A percentile compares a stretch with the other conserved stretches of the same genome.
Evolutionary conservation across 2,113 vertebrate species (phyloP).

Genomic region (Pygoscelis antarcticus): DNA sequence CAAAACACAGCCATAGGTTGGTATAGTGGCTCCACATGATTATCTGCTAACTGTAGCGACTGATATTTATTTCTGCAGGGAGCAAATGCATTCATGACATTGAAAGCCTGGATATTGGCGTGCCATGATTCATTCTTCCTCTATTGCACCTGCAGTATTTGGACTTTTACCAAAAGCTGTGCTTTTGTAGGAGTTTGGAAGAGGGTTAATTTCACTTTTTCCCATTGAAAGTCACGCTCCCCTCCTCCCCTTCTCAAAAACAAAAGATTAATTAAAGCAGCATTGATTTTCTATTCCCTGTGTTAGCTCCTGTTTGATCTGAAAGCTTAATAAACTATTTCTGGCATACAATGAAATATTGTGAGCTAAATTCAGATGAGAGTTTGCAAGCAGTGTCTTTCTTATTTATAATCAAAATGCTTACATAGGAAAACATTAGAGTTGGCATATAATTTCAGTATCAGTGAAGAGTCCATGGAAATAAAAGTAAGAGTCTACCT

Average conservation of each 20-base stretch:
- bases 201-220: not conserved
- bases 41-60: rapidly evolving
- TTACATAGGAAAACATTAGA: not conserved
- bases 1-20: rapidly evolving
- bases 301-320: slow-evolving; percentile 8
- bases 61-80: not conserved
- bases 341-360: slow-evolving; percentile 60
- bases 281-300: slow-evolving; percentile 14
- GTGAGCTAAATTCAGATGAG: slow-evolving; percentile 48
- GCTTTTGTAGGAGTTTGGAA: not conserved
- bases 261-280: slow-evolving; percentile 48
- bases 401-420: slow-evolving; percentile 58
- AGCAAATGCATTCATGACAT: not conserved
- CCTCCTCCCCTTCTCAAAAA: not conserved
- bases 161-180: not conserved
- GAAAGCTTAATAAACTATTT: slow-evolving; percentile 63
- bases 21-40: rapidly evolving
- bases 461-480: not conserved
- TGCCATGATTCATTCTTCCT: not conserved
- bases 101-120: rapidly evolving
- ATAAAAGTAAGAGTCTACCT: not conserved
- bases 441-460: not conserved
- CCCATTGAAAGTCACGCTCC: not conserved
- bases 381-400: slow-evolving; percentile 44
- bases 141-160: not conserved